These are phyloP conservation scores for Saturnia pavonia DNA, from an alignment of 2,888 invertebrate genomes.

Conservation along the genomic window DNA sequence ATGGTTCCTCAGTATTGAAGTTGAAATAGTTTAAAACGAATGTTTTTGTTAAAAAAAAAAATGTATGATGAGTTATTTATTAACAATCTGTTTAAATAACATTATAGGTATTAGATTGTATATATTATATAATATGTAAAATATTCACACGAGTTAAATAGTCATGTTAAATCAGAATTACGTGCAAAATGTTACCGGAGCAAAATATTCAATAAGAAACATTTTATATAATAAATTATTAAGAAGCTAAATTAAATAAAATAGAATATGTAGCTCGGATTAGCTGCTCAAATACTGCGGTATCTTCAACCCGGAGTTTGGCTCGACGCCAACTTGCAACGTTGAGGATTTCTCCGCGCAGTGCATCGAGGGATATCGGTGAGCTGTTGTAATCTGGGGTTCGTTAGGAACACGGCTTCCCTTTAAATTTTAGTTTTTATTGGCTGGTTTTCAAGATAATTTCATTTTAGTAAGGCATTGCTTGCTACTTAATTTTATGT, in stretches of 20 bases:
- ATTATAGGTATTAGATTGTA: too few relatives aligned
- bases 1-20: too few relatives aligned
- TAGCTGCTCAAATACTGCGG: slow-evolving; percentile 28
- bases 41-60: too few relatives aligned
- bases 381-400: slow-evolving; percentile 7
- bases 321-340: slow-evolving; percentile 15
- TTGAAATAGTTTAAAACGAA: too few relatives aligned
- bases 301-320: slow-evolving; percentile 17
- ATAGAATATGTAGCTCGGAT: slow-evolving; percentile 24
- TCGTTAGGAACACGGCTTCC: slow-evolving; percentile 7
- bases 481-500: not conserved
- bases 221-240: not conserved
- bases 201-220: not conserved
- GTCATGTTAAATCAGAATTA: not conserved
- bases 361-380: slow-evolving; percentile 11
- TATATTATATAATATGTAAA: too few relatives aligned
- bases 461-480: not conserved
- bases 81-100: too few relatives aligned
- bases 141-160: too few relatives aligned
- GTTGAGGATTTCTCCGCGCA: not conserved
- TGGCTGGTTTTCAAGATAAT: slow-evolving; percentile 2
- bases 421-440: slow-evolving; percentile 7
- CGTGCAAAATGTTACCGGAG: not conserved
- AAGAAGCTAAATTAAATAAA: not conserved
- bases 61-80: too few relatives aligned